Percentiles rank a stretch among this genome's conserved stretches.
Evolutionary conservation across 2,113 vertebrate species (phyloP).

Genomic region (Motacilla alba): DNA sequence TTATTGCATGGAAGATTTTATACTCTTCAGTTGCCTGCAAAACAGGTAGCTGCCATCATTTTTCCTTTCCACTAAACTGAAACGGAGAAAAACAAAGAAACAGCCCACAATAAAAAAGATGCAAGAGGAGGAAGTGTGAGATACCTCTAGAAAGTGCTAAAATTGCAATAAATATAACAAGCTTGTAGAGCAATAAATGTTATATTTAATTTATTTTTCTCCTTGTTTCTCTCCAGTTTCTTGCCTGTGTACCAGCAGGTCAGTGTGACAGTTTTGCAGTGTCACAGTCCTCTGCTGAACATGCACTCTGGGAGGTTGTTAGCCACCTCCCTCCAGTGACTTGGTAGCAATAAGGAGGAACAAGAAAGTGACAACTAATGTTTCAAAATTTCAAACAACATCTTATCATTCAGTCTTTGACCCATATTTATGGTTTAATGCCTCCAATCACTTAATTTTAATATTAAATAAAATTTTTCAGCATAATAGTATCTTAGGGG

Average conservation of each 20-base stretch:
- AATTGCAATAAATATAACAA: background rate
- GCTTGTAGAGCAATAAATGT: background rate
- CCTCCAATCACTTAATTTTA: constrained; percentile 35
- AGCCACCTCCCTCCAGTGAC: background rate
- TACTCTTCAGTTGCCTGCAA: background rate
- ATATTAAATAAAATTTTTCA: constrained; percentile 32
- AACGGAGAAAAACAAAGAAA: background rate
- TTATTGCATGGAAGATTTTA: background rate
- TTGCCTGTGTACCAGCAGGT: background rate
- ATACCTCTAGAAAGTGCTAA: background rate
- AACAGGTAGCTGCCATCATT: background rate
- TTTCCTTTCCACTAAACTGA: background rate
- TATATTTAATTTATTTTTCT: background rate
- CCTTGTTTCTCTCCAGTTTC: background rate
- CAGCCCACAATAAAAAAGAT: background rate
- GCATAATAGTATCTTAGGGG: constrained; percentile 21
- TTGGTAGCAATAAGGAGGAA: background rate
- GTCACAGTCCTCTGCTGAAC: background rate
- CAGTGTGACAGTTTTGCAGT: background rate
- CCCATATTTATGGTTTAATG: constrained; percentile 30
- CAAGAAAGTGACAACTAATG: background rate
- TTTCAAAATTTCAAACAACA: constrained; percentile 7
- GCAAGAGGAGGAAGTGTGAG: background rate
- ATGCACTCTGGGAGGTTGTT: background rate
- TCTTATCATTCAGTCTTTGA: background rate